Base-by-base conservation (phyloP, 2,797 vertebrate species). In the Schizopygopsis malacanthus region DNA sequence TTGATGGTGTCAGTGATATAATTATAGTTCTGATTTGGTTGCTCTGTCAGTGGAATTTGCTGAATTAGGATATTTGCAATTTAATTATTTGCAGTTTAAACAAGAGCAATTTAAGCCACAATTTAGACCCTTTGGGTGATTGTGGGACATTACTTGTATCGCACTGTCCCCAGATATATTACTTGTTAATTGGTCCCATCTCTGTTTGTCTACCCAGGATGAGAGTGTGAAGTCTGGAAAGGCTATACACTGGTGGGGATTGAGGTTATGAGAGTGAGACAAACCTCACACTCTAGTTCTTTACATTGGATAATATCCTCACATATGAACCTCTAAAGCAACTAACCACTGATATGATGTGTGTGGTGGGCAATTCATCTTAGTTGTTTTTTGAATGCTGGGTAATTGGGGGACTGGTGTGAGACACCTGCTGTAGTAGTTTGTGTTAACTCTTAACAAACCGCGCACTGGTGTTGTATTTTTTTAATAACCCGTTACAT, bases 211-310 rank as follows among this genome's bases (percentile, higher is more conserved):
- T 93, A 94, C 94, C 93, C 96, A 96, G 97, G 93, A 94, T 90
- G 96, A 96, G 94, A 96, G 95, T 92, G 91, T 92, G 95, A 97
- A 97, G 94, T 93, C 95, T 91, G 95, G 92, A 92, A 93, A 94
- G 93, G 93, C 94, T 85, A 88, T 97, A 94, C 94, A 95, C 94
- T 95, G 97, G 97, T 91, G 95, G 95, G 91, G 94, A 76, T 91
- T 96, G 96, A 98, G 97, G 97, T 98, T 96, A 96, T 97, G 95
- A 92, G 92, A 95, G 93, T 93, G 90, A 16, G 12, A 88, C 81
- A 87, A 71, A 79, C 76, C 59, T 89, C 70, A 80, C 75, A 87
- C 83, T 81, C 80, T 90, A 87, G 85, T 86, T 84, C 71, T 83
- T 80, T 82, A 88, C 52, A 76, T 90, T 86, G 85, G 28, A 85